Conservation (phyloP, 2,888 invertebrate species). For the Ichneumoninae sp. region DNA sequence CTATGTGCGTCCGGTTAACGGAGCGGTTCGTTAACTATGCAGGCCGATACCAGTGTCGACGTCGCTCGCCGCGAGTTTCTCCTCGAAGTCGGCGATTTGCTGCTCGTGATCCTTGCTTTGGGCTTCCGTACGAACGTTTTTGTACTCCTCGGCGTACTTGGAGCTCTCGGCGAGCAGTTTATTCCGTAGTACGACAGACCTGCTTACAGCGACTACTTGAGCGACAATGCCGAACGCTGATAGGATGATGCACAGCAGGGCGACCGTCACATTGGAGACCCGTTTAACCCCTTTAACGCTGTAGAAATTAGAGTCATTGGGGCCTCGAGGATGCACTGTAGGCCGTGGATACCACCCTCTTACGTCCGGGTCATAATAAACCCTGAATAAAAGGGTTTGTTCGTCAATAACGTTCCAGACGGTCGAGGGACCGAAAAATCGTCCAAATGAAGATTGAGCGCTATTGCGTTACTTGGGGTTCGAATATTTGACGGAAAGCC, state of each 20-base stretch:
- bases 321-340: not conserved
- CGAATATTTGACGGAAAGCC: not conserved
- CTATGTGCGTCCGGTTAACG: not conserved
- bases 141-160: conserved; percentile 85
- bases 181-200: conserved; percentile 85
- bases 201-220: conserved; percentile 87
- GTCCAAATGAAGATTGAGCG: not conserved
- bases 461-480: not conserved
- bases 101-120: conserved; percentile 76
- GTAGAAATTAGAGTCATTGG: conserved; percentile 85
- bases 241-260: conserved; percentile 86
- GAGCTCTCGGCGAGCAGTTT: conserved; percentile 85
- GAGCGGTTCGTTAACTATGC: conserved; percentile 21
- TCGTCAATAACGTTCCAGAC: not conserved
- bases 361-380: conserved; percentile 39
- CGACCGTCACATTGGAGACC: conserved; percentile 88
- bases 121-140: conserved; percentile 86
- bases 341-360: not conserved
- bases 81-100: conserved; percentile 37
- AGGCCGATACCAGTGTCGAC: not conserved
- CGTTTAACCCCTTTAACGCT: conserved; percentile 87
- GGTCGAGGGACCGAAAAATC: not conserved
- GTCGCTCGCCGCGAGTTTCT: not conserved
- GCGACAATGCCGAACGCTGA: conserved; percentile 87
- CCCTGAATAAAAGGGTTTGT: conserved; percentile 35